Evolutionary conservation across 2,888 invertebrate genomes (phyloP), one percentile per base, ranked within the genome.

Genomic region (Sipunculus nudus): DNA sequence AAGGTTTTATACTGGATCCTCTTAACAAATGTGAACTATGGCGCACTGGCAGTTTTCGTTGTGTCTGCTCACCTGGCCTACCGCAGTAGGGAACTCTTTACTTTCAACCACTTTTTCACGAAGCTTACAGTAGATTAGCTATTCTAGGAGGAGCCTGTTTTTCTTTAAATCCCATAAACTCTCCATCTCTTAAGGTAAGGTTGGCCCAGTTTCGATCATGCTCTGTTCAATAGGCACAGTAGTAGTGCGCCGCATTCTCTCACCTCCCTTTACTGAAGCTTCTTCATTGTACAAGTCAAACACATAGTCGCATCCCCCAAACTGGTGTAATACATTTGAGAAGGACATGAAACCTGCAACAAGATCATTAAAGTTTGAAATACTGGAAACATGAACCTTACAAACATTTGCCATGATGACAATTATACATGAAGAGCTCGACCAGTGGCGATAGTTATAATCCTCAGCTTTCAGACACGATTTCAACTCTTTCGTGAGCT

Each of bases 291-390:
- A 57, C 41, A 57, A 35, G 52, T 57, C 50, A 31, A 57, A 57
- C 19, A 57, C 57, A 57, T 53, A 35, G 52, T 57, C 57, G 31
- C 52, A 53, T 40, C 50, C 39, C 4, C 57, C 57, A 25, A 52
- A 52, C 29, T 53, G 4, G 26, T 25, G 50, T 23, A 29, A 49
- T 29, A 38, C 31, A 10, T 16, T 39, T 28, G 32, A 3, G 39
- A 31, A 23, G 3, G 26, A 55, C 3, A 46, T 19, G 26, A 55
- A 55, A n/a, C 3, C 46, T 21, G 21, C 16, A 3, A 46, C 25
- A 26, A 21, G 26, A 25, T 46, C 16, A 21, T 23, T 5, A 16
- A 55, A 52, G 3, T 2, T 38, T 23, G 38, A 32, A 5, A 38
- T n/a, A 21, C 28, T 39, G 2, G 52, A 5, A 21, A 38, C 23